A percentile compares a stretch with the other conserved stretches of the same genome.
Evolutionary conservation across 2,113 vertebrate genomes (phyloP).

Genomic region (Sorex fumeus): DNA sequence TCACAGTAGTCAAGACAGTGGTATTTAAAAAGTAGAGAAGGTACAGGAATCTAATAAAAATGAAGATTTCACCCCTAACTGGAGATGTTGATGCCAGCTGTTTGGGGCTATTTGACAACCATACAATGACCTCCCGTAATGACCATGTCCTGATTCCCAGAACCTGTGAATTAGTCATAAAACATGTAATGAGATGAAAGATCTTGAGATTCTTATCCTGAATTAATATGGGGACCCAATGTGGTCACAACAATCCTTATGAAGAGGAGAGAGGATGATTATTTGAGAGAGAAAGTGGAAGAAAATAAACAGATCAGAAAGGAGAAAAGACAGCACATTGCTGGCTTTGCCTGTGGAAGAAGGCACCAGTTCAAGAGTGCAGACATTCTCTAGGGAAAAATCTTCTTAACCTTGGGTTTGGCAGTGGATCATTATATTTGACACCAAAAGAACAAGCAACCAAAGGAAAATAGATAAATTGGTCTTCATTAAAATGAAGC

Average conservation of each 20-base stretch:
- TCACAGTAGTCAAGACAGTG: background rate
- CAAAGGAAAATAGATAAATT: background rate
- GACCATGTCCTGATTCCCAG: background rate
- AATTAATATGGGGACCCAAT: background rate
- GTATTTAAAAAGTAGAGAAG: conserved; percentile 5
- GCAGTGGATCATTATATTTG: background rate
- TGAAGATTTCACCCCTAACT: background rate
- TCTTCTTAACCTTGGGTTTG: background rate
- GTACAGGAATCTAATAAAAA: background rate
- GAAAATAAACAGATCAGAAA: background rate
- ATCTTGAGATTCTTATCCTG: background rate
- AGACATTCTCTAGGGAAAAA: background rate
- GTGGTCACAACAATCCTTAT: background rate
- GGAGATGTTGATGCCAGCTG: too few relatives aligned
- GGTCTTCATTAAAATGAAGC: background rate
- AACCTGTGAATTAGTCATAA: background rate
- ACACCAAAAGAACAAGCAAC: background rate
- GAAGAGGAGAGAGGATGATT: background rate
- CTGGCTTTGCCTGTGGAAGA: background rate
- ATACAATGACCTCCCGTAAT: background rate
- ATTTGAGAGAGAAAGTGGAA: background rate
- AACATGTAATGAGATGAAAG: background rate
- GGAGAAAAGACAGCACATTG: background rate
- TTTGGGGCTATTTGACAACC: background rate
- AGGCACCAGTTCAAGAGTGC: background rate